phyloP scores from a whole-genome alignment of 2,797 vertebrate genomes.

The Scarus forsteni region DNA sequence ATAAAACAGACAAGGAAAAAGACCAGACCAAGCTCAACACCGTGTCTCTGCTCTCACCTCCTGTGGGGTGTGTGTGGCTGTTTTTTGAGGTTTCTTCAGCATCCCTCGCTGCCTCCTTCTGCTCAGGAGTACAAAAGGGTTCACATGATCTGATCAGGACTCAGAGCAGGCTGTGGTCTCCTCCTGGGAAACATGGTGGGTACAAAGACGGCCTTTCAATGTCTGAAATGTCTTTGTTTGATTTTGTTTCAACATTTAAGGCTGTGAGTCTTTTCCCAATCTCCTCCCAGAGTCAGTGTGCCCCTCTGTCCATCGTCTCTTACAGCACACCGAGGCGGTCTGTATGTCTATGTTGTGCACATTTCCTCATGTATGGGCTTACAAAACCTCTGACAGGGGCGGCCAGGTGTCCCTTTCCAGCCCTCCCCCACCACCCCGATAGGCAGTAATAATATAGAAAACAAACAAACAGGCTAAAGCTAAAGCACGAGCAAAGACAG shows the following conservation, averaged over 20 bases:
- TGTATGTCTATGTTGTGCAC: slow-evolving; percentile 70
- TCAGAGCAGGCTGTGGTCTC: slow-evolving; percentile 46
- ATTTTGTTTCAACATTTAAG: slow-evolving; percentile 59
- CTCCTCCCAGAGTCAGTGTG: slow-evolving; percentile 26
- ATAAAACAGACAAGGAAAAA: slow-evolving; percentile 80
- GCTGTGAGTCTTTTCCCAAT: slow-evolving; percentile 60
- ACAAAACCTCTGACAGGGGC: slow-evolving; percentile 57
- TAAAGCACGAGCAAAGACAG: slow-evolving; percentile 75
- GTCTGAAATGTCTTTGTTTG: slow-evolving; percentile 39
- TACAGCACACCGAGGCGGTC: slow-evolving; percentile 14
- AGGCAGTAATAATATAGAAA: slow-evolving; percentile 52
- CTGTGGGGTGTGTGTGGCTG: slow-evolving; percentile 30
- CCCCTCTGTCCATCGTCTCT: slow-evolving; percentile 25
- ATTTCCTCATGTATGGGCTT: slow-evolving; percentile 57
- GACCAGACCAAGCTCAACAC: slow-evolving; percentile 58
- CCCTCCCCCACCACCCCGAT: slow-evolving; percentile 36
- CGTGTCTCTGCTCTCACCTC: slow-evolving; percentile 41
- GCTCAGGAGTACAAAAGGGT: slow-evolving; percentile 66
- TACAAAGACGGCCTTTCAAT: slow-evolving; percentile 54
- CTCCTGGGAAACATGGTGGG: slow-evolving; percentile 42
- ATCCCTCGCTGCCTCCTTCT: slow-evolving; percentile 37
- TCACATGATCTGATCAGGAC: slow-evolving; percentile 49
- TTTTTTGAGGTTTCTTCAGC: slow-evolving; percentile 34
- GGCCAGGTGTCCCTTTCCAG: slow-evolving; percentile 29
- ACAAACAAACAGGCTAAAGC: slow-evolving; percentile 67